Base-by-base conservation (phyloP, 1,140 invertebrate species). In the Lepidurus packardi region DNA sequence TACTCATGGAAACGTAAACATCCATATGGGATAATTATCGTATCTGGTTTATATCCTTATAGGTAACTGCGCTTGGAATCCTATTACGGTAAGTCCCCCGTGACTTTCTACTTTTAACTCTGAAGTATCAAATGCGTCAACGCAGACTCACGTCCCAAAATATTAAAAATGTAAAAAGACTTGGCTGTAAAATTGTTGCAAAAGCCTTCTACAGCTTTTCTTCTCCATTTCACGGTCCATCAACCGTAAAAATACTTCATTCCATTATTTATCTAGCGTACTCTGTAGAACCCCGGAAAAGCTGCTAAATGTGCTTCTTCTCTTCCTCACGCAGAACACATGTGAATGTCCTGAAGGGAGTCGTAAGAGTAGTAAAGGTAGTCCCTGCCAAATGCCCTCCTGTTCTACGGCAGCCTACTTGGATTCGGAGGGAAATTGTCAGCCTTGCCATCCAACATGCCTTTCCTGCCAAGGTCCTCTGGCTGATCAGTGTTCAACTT, bases 21-120 rank as follows among this genome's bases (percentile, higher is more conserved):
- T 65, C 13, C 53, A 65, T 34, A 8, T 65, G 9, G 6, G 13
- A 0, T 65, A 65, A 65, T 65, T 1, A 65, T 21, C 13, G 53
- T 65, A 16, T 65, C 53, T 65, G 53, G 6, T 65, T 65, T 65
- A 65, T 65, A 65, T 65, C 53, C 53, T 65, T 65, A n/a, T n/a
- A 65, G 53, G 53, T 65, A 21, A 21, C 6, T 65, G 53, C 53
- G 21, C 21, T 2, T 65, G 53, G 53, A 65, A 65, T 65, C 53
- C 53, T n/a, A 65, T 65, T 21, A 65, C 16, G 53, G 53, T 65
- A 65, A 7, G 53, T 16, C 21, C 1, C 16, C 53, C 53, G 21
- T n/a, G 21, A 65, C 1, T n/a, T 65, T 21, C 53, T 65, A 65
- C 13, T n/a, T 65, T 65, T 65, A n/a, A 65, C 34, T 34, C 34